Evolutionary conservation across 30 jellyfish, hydroid and myxozoan genomes (phyloP), one percentile per base, ranked within the genome.

Genomic region (Sanderia malayensis): DNA sequence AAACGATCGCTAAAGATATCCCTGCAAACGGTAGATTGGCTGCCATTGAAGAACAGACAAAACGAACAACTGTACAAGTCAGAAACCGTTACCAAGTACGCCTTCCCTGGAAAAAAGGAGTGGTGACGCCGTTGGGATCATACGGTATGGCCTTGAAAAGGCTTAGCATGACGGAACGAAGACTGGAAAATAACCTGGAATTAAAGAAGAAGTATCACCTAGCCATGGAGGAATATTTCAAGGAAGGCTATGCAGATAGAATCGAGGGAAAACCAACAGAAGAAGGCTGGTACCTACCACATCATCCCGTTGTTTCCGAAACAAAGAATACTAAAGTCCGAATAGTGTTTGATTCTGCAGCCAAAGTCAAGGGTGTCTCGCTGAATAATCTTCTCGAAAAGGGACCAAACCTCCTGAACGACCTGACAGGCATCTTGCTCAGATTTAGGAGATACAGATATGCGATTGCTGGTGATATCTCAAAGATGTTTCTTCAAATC

Each of bases 401-500:
- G 17, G 61, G 73, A 52, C 86, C 80, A 44, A 46, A 67, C 63
- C 49, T 76, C 75, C 83, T 33, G 46, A 45, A 61, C 73, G 73
- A 66, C 34, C 30, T 46, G 83, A 64, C 70, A 13, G 72, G 79
- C 72, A 76, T 61, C 64, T 46, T 76, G 22, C 64, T 47, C 78
- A 64, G 79, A 76, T 60, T 67, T 72, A 61, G 71, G 63, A 76
- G 79, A 31, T 61, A 45, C 65, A 61, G 63, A 1, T 44, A 27
- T 49, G 80, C 88, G 26, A 71, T 76, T 22, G 33, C 58, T 53
- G 76, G 68, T 20, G 68, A 68, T 68, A 68, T 28, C 32, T 62
- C 74, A 2, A 52, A 71, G 72, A 71, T 71, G 83, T 71, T 45
- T 71, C 58, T 45, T n/a, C 83, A 71, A 47, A 71, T 71, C 71